Conservation (phyloP, 2,888 invertebrate species). For the Oscheius sp. region DNA sequence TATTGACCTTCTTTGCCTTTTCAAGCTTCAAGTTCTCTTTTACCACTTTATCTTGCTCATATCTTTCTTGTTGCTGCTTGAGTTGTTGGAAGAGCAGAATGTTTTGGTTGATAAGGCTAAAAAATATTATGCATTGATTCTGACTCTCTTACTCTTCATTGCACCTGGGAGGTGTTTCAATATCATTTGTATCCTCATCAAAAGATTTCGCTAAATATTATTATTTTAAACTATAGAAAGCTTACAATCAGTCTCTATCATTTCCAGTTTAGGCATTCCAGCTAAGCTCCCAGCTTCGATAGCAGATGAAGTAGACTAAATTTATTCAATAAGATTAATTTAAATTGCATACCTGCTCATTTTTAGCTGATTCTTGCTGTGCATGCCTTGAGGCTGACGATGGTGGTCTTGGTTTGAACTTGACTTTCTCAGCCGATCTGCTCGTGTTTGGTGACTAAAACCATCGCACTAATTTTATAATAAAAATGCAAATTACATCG, state of each 20-base stretch:
- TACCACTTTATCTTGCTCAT: neutral
- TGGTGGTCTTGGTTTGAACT: constrained; percentile 10
- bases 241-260: neutral
- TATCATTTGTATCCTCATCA: no score
- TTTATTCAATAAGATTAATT: neutral
- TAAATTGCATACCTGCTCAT: constrained; percentile 12
- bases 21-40: constrained; percentile 14
- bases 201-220: no score
- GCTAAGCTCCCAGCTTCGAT: neutral
- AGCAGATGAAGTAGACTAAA: neutral
- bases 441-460: constrained; percentile 5
- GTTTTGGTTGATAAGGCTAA: constrained; percentile 1
- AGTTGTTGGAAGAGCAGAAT: constrained; percentile 8
- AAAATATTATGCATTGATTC: neutral
- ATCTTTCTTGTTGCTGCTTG: constrained; percentile 14
- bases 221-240: no score
- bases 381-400: neutral
- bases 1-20: constrained; percentile 12
- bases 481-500: neutral
- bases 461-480: neutral
- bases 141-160: neutral
- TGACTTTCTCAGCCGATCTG: neutral
- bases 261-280: constrained; percentile 22
- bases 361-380: neutral
- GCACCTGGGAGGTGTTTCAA: neutral